phyloP scores from a whole-genome alignment of 2,113 vertebrate species.

The Melanerpes aurifrons region DNA sequence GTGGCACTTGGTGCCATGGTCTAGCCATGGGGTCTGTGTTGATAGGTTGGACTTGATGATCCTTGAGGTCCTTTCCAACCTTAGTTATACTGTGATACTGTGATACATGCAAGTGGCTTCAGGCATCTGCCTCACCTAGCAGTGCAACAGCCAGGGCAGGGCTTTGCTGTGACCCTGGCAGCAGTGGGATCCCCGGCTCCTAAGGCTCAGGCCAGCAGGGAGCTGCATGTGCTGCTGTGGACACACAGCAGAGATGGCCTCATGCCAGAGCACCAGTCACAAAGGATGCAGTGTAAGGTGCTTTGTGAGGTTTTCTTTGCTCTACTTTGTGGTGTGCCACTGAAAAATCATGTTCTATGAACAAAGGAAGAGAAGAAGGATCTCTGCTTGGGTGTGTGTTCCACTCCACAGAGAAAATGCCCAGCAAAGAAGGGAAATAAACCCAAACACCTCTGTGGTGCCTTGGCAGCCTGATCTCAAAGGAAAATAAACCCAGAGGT shows the following conservation, averaged over 20 bases:
- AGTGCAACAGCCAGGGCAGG: neutral
- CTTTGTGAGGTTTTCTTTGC: neutral
- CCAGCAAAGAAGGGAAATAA: neutral
- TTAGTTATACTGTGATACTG: too few relatives aligned
- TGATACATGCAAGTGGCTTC: neutral
- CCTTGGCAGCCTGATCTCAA: neutral
- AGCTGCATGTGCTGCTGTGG: neutral
- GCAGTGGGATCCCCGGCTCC: neutral
- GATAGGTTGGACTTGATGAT: too few relatives aligned
- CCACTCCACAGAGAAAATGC: neutral
- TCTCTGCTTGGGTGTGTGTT: neutral
- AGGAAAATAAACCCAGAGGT: neutral
- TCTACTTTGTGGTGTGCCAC: fast-evolving
- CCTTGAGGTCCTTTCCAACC: too few relatives aligned
- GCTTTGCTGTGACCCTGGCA: neutral
- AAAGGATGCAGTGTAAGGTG: neutral
- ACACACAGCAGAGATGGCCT: neutral
- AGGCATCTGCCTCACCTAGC: neutral
- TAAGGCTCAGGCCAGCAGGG: neutral
- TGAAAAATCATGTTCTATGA: neutral
- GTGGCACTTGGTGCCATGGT: too few relatives aligned
- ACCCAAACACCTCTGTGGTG: neutral
- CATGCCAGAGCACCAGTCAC: fast-evolving
- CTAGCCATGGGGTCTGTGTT: too few relatives aligned
- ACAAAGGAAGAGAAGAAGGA: neutral